Base-by-base conservation (phyloP, 2,888 invertebrate species). In the Tryphoninae sp. region DNA sequence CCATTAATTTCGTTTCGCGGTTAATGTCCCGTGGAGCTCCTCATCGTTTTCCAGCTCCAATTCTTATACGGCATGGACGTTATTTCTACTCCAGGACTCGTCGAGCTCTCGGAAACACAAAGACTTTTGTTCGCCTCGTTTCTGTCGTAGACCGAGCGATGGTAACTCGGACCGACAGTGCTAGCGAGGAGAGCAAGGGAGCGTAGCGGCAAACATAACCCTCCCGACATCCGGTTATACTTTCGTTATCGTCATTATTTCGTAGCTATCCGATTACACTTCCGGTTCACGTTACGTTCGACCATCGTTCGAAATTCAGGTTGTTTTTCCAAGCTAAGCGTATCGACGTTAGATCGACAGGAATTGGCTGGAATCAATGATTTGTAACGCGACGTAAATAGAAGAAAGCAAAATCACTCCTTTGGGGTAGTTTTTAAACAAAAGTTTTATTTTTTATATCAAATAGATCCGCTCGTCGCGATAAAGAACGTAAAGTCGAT, bases 401-500 rank as follows among this genome's bases (percentile, higher is more conserved):
- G 3, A 6, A 6, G 6, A 33, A 33, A 33, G 33, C 1, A 6
- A 4, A 33, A 6, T 33, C 33, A 33, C 6, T 6, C 33, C 33
- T 33, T 33, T 4, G 6, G 33, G 33, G 33, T 33, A 6, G 33
- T 33, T 33, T 33, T 33, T 33, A 6, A 33, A 33, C 4, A 33
- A 33, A 6, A 6, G 0, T 26, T 26, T 4, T 26, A 26, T 26
- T 33, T 40, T 53, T 22, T 22, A 55, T 58, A 33, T 76, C 71
- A 65, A 51, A 76, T 59, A 53, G 78, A 78, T 78, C 61, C 67
- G 65, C 73, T 53, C 67, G 67, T 55, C 62, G 42, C 58, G 73
- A 78, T 78, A 78, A 80, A 82, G 76, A 73, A 51, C 64, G 7
- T 80, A 67, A 65, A 80, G 77, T 80, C 80, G 71, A 71, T 72